A percentile compares a stretch with the other conserved stretches of the same genome.
Evolutionary conservation across 2,888 invertebrate species (phyloP).

Genomic region (Rhyacophila evoluta): DNA sequence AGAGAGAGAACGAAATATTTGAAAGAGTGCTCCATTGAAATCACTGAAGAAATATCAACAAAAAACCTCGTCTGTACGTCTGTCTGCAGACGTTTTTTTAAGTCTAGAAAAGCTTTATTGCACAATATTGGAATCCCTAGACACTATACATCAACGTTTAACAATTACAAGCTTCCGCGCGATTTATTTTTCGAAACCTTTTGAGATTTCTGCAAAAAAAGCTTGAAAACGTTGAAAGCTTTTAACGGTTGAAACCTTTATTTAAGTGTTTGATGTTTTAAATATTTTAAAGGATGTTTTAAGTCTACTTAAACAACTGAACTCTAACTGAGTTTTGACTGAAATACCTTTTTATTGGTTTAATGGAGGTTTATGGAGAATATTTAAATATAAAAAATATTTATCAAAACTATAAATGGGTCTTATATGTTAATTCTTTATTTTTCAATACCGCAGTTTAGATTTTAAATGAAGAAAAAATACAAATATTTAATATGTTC

Average conservation of each 20-base stretch:
- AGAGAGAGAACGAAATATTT: no score
- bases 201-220: background rate
- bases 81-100: background rate
- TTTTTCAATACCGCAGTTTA: no score
- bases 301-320: background rate
- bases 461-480: no score
- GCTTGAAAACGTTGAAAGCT: background rate
- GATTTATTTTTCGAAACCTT: background rate
- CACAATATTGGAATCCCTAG: constrained; percentile 36
- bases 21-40: no score
- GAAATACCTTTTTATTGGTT: no score
- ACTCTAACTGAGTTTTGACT: background rate
- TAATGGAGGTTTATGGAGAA: no score
- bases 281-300: background rate
- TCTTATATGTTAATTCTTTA: no score
- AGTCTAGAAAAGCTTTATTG: constrained; percentile 30
- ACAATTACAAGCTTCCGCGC: constrained; percentile 32
- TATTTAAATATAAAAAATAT: no score
- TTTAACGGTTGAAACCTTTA: background rate
- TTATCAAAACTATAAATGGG: no score
- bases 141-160: constrained; percentile 35
- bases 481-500: no score
- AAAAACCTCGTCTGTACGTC: background rate
- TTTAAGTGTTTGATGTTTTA: constrained; percentile 2
- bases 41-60: no score